These are phyloP conservation scores for Mormoops blainvillei DNA, from an alignment of 2,113 vertebrate genomes.

Conservation along the genomic window DNA sequence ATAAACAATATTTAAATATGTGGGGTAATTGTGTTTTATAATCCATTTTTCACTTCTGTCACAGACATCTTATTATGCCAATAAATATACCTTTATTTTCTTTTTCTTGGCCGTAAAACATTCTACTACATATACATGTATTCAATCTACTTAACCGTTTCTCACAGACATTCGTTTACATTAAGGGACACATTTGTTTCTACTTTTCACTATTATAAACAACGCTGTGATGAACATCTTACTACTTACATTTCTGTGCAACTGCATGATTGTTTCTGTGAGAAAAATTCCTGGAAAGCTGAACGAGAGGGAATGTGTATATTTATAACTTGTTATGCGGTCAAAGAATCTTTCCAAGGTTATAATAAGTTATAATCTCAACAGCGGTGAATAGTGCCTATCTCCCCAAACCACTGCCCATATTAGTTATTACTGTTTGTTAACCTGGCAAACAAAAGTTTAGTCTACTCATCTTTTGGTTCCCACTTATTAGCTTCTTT, in stretches of 20 bases:
- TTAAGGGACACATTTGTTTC: neutral
- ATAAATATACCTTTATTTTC: neutral
- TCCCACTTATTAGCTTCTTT: neutral
- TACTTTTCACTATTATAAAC: neutral
- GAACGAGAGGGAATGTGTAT: neutral
- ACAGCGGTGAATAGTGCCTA: neutral
- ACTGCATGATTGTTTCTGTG: neutral
- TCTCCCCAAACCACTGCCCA: neutral
- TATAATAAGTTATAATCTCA: neutral
- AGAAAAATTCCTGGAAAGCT: neutral
- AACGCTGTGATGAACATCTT: neutral
- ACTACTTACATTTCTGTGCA: neutral
- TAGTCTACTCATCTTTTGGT: neutral
- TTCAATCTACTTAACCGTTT: neutral
- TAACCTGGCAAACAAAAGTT: neutral
- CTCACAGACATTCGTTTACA: neutral
- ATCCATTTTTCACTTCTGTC: neutral
- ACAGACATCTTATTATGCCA: neutral
- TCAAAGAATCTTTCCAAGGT: neutral
- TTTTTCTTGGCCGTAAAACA: neutral
- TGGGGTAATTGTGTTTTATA: neutral
- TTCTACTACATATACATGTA: neutral
- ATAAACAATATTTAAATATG: neutral
- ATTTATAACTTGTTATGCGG: neutral
- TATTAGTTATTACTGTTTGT: neutral